Conservation (phyloP, 2,113 vertebrate genomes). For the Carlito syrichta region DNA sequence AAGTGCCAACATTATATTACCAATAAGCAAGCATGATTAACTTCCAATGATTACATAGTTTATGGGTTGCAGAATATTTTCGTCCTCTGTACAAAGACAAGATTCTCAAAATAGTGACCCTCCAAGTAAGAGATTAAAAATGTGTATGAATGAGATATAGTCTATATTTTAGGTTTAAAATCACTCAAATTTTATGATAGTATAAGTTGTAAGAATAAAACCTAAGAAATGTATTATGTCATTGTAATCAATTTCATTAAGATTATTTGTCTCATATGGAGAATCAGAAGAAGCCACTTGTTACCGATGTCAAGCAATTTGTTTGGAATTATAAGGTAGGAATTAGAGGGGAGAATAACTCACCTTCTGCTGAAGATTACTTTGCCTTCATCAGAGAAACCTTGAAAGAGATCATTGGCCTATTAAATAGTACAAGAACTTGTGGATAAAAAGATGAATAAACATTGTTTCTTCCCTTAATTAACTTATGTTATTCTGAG, state of each 20-base stretch:
- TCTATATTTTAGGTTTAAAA: not conserved
- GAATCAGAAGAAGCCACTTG: not conserved
- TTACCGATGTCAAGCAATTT: not conserved
- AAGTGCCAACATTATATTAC: constrained; percentile 38
- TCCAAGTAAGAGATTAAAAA: not conserved
- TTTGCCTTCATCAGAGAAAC: not conserved
- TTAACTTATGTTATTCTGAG: not conserved
- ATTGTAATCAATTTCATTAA: not conserved
- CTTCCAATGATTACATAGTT: constrained; percentile 34
- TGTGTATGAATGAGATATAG: not conserved
- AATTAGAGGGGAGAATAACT: not conserved
- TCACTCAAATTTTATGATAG: not conserved
- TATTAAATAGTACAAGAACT: not conserved
- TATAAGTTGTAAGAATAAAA: not conserved
- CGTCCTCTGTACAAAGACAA: constrained; percentile 13
- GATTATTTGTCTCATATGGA: not conserved
- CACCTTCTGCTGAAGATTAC: not conserved
- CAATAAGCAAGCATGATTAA: constrained; percentile 51
- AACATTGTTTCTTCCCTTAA: not conserved
- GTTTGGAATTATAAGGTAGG: not conserved
- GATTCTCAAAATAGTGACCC: not conserved
- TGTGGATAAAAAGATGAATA: not conserved
- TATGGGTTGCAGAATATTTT: not conserved
- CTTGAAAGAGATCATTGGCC: not conserved
- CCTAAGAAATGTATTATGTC: not conserved